A percentile compares a stretch with the other conserved stretches of the same genome.
phyloP scores from a whole-genome alignment of 2,113 vertebrate species.

The Falcunculus frontatus region DNA sequence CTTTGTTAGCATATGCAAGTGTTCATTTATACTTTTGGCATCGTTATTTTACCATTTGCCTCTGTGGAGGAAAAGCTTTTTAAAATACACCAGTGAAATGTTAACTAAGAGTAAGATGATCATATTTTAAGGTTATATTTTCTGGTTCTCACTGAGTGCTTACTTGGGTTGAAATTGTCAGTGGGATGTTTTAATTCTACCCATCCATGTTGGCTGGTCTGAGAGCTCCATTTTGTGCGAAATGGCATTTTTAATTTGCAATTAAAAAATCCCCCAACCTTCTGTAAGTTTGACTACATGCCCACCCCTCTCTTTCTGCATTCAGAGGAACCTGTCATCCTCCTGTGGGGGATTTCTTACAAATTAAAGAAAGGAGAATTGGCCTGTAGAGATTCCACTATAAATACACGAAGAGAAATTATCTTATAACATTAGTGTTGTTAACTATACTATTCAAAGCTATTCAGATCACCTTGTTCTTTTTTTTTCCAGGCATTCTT shows the following conservation, averaged over 20 bases:
- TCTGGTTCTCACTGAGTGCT: not conserved
- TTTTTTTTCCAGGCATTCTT: not conserved
- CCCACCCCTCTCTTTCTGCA: not conserved
- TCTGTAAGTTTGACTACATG: conserved; percentile 26
- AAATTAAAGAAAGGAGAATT: not conserved
- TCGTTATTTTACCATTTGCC: conserved; percentile 16
- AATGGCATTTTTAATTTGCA: conserved; percentile 36
- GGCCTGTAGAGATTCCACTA: not conserved
- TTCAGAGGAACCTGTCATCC: not conserved
- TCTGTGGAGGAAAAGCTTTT: conserved; percentile 19
- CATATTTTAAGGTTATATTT: conserved; percentile 17
- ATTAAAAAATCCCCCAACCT: conserved; percentile 22
- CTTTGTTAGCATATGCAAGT: not conserved
- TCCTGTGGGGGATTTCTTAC: not conserved
- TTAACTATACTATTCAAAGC: not conserved
- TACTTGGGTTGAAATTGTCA: not conserved
- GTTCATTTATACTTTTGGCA: conserved; percentile 25
- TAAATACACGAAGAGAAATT: conserved; percentile 5
- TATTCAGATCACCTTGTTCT: not conserved
- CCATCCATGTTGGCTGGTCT: not conserved
- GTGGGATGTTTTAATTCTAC: conserved; percentile 12
- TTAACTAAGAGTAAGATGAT: conserved; percentile 25
- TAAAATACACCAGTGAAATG: conserved; percentile 38
- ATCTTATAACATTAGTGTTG: not conserved
- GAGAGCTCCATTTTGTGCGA: not conserved